Conservation (phyloP, 1,140 invertebrate species). For the Heterodera schachtii region DNA sequence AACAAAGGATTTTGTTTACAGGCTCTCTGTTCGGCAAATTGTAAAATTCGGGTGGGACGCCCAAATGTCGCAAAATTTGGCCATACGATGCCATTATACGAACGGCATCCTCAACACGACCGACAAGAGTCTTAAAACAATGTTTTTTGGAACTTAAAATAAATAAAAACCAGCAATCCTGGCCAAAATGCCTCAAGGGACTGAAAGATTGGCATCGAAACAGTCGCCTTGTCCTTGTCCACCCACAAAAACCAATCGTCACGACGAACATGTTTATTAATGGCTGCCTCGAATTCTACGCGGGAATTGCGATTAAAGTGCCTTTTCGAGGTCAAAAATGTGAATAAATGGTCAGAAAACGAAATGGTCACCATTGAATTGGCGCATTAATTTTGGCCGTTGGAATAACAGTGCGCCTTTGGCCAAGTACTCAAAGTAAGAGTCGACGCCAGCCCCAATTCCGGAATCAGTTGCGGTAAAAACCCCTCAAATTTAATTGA, state of each 20-base stretch:
- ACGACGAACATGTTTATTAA: constrained; percentile 83
- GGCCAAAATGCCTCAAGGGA: constrained; percentile 98
- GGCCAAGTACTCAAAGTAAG: constrained; percentile 96
- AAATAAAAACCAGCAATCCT: constrained; percentile 77
- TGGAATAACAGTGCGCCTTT: constrained; percentile 80
- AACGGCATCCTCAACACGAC: constrained; percentile 86
- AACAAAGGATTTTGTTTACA: constrained; percentile 23
- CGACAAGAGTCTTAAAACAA: constrained; percentile 70
- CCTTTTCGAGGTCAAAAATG: neutral
- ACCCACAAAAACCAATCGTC: constrained; percentile 97
- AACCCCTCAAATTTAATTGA: constrained; percentile 71
- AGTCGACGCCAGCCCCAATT: constrained; percentile 84
- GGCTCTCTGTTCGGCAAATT: constrained; percentile 73
- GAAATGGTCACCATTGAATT: constrained; percentile 75
- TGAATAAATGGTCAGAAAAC: constrained; percentile 33
- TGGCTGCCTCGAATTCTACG: constrained; percentile 70
- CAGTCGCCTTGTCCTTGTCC: constrained; percentile 88
- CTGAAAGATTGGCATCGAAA: constrained; percentile 94
- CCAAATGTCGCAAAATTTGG: constrained; percentile 83
- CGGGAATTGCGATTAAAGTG: neutral
- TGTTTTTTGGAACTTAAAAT: too few species aligned
- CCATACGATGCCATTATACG: constrained; percentile 93
- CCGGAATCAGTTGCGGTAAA: constrained; percentile 97
- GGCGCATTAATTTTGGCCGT: constrained; percentile 83
- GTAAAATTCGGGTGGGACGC: constrained; percentile 95